Conservation (phyloP, 2,113 vertebrate species). For the Ailurus styani region DNA sequence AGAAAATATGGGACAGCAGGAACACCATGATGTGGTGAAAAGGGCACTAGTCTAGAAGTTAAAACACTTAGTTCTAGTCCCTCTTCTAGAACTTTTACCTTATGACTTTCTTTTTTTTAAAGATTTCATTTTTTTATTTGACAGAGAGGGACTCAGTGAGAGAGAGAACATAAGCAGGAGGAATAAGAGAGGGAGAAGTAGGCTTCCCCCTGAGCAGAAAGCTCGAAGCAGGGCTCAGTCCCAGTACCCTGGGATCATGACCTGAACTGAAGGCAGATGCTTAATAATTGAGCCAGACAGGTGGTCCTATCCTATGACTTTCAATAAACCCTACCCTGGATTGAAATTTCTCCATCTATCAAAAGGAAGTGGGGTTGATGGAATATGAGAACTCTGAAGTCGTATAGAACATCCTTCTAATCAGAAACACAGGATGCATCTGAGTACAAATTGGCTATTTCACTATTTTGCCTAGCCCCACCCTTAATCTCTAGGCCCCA, state of each 20-base stretch:
- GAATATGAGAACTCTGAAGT: constrained; percentile 1
- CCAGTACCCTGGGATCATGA: too few species aligned
- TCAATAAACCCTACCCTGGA: neutral
- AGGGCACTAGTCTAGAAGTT: neutral
- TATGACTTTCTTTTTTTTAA: neutral
- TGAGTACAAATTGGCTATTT: neutral
- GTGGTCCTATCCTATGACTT: neutral
- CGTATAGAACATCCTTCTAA: neutral
- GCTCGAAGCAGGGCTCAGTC: too few species aligned
- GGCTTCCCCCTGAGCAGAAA: too few species aligned
- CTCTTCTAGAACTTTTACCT: neutral
- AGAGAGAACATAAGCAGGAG: too few species aligned
- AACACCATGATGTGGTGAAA: neutral
- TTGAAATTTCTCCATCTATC: neutral
- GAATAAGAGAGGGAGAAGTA: too few species aligned
- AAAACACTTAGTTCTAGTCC: neutral
- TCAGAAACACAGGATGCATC: neutral
- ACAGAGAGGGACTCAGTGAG: too few species aligned
- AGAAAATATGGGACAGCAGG: neutral
- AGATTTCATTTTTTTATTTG: too few species aligned
- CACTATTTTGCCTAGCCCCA: neutral
- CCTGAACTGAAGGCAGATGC: too few species aligned
- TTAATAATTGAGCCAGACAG: too few species aligned
- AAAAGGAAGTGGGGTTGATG: neutral
- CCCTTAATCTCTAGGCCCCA: neutral